Evolutionary conservation across 1,140 invertebrate species (phyloP).

Genomic region (Tigriopus japonicus): DNA sequence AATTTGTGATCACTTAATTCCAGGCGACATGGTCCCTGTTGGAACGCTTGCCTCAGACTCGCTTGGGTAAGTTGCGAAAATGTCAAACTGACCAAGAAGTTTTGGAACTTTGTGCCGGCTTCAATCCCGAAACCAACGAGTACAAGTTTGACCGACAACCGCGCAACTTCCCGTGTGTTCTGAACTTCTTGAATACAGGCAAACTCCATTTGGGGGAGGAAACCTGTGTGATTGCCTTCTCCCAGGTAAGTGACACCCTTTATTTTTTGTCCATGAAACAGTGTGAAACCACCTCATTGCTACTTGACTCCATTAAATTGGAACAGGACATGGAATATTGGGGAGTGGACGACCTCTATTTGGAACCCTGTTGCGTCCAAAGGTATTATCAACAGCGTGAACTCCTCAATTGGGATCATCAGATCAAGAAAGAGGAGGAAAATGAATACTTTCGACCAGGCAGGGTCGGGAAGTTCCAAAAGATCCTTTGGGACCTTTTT

Average conservation of each 20-base stretch:
- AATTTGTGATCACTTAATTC: no score
- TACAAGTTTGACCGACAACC: background rate
- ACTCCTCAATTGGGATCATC: background rate
- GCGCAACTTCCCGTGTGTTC: background rate
- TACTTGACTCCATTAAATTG: background rate
- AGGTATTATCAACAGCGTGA: constrained; percentile 8
- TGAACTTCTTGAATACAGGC: background rate
- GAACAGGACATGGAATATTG: background rate
- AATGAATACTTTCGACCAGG: constrained; percentile 7
- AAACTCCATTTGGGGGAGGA: background rate
- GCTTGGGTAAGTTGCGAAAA: background rate
- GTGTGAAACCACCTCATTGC: background rate
- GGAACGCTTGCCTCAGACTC: background rate
- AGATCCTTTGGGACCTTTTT: constrained; percentile 9
- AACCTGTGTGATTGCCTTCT: constrained; percentile 1
- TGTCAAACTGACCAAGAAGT: background rate
- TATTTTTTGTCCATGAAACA: background rate
- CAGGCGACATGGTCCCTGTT: background rate
- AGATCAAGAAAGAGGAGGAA: constrained; percentile 9
- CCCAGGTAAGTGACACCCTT: background rate
- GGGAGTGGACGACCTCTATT: constrained; percentile 2
- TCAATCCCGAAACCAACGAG: background rate
- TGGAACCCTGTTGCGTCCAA: constrained; percentile 6
- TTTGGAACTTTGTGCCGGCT: background rate
- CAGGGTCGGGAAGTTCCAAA: background rate